Evolutionary conservation across 2,888 invertebrate genomes (phyloP).

Genomic region (Drosophila mercatorum): DNA sequence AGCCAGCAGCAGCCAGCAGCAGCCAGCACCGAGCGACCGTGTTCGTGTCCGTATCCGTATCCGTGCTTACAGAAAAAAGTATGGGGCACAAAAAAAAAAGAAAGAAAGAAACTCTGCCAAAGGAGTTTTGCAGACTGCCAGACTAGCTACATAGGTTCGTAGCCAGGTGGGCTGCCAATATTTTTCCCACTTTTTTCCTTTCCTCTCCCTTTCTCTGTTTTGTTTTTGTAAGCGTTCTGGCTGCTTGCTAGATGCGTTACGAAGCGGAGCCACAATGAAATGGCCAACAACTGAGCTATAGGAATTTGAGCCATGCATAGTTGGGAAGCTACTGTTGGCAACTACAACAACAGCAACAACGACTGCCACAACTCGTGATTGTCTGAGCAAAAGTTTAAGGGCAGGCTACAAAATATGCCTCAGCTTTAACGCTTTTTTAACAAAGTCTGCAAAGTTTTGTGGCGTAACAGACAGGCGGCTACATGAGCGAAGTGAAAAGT

Average conservation of each 20-base stretch:
- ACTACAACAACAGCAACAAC: constrained; percentile 1
- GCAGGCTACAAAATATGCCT: constrained; percentile 41
- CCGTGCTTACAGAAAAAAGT: constrained; percentile 11
- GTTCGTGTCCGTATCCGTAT: constrained; percentile 16
- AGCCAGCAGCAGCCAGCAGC: not conserved
- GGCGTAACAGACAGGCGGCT: constrained; percentile 13
- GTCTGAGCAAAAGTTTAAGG: constrained; percentile 26
- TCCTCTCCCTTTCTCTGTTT: constrained; percentile 10
- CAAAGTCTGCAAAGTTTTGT: constrained; percentile 51
- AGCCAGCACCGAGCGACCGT: constrained; percentile 20
- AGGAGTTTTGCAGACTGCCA: constrained; percentile 33
- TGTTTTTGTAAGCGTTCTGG: constrained; percentile 51
- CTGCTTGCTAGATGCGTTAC: constrained; percentile 17
- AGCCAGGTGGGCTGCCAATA: constrained; percentile 39
- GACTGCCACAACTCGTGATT: constrained; percentile 6
- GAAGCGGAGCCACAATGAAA: constrained; percentile 46
- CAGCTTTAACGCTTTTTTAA: constrained; percentile 41
- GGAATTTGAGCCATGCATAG: constrained; percentile 54
- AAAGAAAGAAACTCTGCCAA: constrained; percentile 40
- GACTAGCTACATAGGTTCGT: constrained; percentile 21
- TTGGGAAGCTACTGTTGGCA: constrained; percentile 32
- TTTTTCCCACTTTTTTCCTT: not conserved
- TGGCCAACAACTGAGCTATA: constrained; percentile 51
- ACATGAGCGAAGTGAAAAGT: constrained; percentile 6
- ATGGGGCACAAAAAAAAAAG: not conserved